Percentiles rank a stretch among this genome's conserved stretches.
phyloP scores from a whole-genome alignment of 2,797 vertebrate species.

The Denticeps clupeoides region DNA sequence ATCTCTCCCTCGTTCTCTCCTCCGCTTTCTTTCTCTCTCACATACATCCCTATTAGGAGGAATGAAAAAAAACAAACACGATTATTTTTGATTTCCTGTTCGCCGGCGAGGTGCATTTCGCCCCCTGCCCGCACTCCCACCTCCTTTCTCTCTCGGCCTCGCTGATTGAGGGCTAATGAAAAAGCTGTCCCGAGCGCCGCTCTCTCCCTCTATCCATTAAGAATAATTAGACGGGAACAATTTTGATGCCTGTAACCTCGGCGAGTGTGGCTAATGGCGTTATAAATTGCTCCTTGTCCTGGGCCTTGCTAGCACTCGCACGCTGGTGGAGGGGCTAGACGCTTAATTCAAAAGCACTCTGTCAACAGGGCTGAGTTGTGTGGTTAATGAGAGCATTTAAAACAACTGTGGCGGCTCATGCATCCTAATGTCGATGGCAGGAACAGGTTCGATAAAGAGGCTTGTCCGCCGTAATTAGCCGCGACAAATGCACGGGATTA shows the following conservation, averaged over 20 bases:
- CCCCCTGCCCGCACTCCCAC: conserved; percentile 50
- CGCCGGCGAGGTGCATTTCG: conserved; percentile 85
- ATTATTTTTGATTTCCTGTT: conserved; percentile 88
- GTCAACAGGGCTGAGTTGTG: conserved; percentile 99
- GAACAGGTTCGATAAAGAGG: conserved; percentile 97
- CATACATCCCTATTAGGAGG: conserved; percentile 19
- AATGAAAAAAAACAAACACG: conserved; percentile 58
- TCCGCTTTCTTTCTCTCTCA: conserved; percentile 26
- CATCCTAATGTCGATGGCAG: conserved; percentile 97
- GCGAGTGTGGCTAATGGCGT: conserved; percentile 99
- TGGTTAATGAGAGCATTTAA: conserved; percentile 99
- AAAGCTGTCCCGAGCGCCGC: conserved; percentile 97
- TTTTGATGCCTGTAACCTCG: conserved; percentile 99
- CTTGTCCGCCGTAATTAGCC: conserved; percentile 98
- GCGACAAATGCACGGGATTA: conserved; percentile 81
- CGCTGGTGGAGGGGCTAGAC: conserved; percentile 56
- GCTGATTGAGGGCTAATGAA: conserved; percentile 99
- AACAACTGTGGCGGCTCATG: conserved; percentile 98
- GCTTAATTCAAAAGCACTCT: conserved; percentile 99
- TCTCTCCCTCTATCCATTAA: conserved; percentile 99
- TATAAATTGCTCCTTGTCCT: conserved; percentile 99
- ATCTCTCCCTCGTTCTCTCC: conserved; percentile 25
- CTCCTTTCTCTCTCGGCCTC: conserved; percentile 62
- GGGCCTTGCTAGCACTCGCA: conserved; percentile 70
- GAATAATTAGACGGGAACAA: conserved; percentile 99